Evolutionary conservation across 2,888 invertebrate genomes (phyloP).

Genomic region (Phymatocera aterrima): DNA sequence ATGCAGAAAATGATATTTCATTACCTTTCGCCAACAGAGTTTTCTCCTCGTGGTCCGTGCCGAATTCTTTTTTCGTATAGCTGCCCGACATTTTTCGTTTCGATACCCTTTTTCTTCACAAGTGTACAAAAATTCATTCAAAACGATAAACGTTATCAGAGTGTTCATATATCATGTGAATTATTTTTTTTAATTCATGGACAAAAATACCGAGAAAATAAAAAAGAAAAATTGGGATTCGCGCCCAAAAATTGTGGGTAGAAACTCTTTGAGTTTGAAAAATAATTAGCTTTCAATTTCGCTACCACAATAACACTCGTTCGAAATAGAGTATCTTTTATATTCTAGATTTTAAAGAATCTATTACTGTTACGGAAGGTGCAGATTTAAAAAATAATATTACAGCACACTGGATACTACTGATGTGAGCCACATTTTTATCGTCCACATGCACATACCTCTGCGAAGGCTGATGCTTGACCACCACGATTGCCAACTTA

Average conservation of each 20-base stretch:
- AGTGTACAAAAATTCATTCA: background rate
- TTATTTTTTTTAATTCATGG: background rate
- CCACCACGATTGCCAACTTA: slow-evolving; percentile 6
- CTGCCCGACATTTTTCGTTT: slow-evolving; percentile 70
- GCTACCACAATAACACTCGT: background rate
- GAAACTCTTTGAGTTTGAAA: background rate
- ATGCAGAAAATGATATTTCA: background rate
- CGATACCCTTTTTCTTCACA: background rate
- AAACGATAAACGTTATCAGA: background rate
- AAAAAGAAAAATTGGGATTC: slow-evolving; percentile 17
- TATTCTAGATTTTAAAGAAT: background rate
- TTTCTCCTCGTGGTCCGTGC: slow-evolving; percentile 70
- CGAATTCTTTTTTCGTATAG: slow-evolving; percentile 71
- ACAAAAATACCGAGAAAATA: background rate
- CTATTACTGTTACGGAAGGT: background rate
- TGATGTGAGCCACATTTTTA: slow-evolving; percentile 31
- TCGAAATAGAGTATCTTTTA: background rate
- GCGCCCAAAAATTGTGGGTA: slow-evolving; percentile 40
- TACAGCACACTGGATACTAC: background rate
- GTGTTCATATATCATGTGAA: background rate
- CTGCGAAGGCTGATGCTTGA: background rate
- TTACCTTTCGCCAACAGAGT: slow-evolving; percentile 60
- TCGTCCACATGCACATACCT: background rate
- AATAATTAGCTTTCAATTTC: background rate
- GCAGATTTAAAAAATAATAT: background rate